Evolutionary conservation across 2,888 invertebrate species (phyloP), one percentile per base, ranked within the genome.

Genomic region (Drosophila dives): DNA sequence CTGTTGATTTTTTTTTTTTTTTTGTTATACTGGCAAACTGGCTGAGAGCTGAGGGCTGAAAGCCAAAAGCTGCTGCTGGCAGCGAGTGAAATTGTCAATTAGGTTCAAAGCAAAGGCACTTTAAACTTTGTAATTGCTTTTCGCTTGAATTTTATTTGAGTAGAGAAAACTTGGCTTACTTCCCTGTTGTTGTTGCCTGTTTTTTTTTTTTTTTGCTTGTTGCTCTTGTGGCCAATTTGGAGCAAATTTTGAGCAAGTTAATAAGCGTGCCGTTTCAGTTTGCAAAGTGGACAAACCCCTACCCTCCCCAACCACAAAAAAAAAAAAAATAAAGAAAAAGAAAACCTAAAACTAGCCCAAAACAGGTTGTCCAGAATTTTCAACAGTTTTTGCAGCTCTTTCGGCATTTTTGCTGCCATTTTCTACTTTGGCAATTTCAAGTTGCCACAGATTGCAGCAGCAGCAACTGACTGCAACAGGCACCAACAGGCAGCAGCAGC

Each of bases 101-200:
- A 83, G 82, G 79, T 82, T 82, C 72, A 84, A 82, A 75, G 78
- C 75, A 76, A 84, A 83, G 80, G 79, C 85, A 83, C 83, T 88
- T 83, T 77, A 89, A 88, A 88, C 87, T 89, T 88, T 84, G 81
- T 88, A 88, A 88, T 88, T 88, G 89, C 84, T 84, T 86, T 83
- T 85, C 80, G 72, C 73, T 83, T 76, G 70, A 85, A 83, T 77
- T 86, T 80, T 80, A 77, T 81, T 79, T 80, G 75, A 73, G 73
- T 73, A 50, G 1, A 38, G 54, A 23, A 23, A 36, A 36, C 60
- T 45, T 50, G 36, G 23, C 7, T 29, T 40, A n/a, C 17, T 45
- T 32, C 71, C 40, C 32, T 71, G 48, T 48, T 71, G 12, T 29
- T 72, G 64, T 36, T 29, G 29, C 29, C 29, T 6, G 29, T 29